These are phyloP conservation scores for Carpatolechia fugitivella DNA, from an alignment of 2,888 invertebrate genomes.

Conservation along the genomic window DNA sequence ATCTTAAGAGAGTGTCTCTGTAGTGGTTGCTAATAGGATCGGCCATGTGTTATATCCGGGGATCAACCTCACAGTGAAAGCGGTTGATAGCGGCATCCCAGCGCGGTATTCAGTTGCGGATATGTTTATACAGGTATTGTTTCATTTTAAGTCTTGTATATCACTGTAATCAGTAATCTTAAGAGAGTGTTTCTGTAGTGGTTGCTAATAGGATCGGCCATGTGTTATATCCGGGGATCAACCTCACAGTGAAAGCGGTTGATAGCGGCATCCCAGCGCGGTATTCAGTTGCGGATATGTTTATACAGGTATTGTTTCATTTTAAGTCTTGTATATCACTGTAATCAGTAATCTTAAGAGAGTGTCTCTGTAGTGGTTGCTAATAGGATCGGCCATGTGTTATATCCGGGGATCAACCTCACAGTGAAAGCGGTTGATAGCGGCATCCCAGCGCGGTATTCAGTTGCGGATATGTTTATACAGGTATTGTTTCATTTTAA, in stretches of 20 bases:
- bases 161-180: too few species aligned
- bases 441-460: conserved; percentile 85
- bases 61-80: conserved; percentile 93
- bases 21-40: conserved; percentile 90
- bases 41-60: conserved; percentile 91
- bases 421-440: conserved; percentile 92
- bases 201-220: conserved; percentile 92
- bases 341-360: too few species aligned
- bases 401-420: conserved; percentile 91
- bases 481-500: conserved; percentile 76
- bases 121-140: conserved; percentile 81
- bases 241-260: conserved; percentile 90
- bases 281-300: conserved; percentile 82
- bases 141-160: background rate
- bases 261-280: conserved; percentile 89
- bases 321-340: too few species aligned
- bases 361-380: conserved; percentile 91
- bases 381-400: conserved; percentile 91
- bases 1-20: too few species aligned
- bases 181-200: too few species aligned
- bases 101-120: conserved; percentile 82
- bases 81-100: conserved; percentile 90
- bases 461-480: conserved; percentile 82
- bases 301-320: conserved; percentile 76
- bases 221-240: conserved; percentile 91